These are phyloP conservation scores for Arge pagana DNA, from an alignment of 2,888 invertebrate genomes.

Conservation along the genomic window DNA sequence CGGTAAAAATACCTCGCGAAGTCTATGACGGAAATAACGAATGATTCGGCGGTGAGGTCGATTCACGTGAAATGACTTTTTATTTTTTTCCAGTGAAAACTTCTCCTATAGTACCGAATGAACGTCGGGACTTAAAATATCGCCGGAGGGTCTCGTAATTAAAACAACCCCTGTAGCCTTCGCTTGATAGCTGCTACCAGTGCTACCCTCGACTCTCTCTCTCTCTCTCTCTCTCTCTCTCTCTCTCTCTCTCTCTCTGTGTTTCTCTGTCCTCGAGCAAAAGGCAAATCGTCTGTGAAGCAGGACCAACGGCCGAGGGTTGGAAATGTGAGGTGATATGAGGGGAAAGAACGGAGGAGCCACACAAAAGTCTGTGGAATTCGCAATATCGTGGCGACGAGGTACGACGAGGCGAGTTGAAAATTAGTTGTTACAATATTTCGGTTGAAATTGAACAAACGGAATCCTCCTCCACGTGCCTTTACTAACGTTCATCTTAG, in stretches of 20 bases:
- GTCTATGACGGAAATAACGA: no score
- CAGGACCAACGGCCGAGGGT: conserved; percentile 6
- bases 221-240: no score
- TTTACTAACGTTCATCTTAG: no score
- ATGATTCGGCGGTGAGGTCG: no score
- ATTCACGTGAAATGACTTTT: no score
- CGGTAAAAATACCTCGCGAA: no score
- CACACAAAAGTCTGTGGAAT: conserved; percentile 14
- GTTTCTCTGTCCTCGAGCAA: conserved; percentile 3
- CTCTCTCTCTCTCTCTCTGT: no score
- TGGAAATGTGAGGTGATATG: not conserved
- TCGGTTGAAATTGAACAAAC: no score
- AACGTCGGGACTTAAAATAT: conserved; percentile 15
- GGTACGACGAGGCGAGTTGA: no score
- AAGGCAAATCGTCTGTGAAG: conserved; percentile 14
- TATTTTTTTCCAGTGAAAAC: conserved; percentile 7
- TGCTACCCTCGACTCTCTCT: not conserved
- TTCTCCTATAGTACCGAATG: conserved; percentile 2
- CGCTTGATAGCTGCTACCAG: conserved; percentile 14
- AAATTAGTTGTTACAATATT: no score
- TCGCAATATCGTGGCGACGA: conserved; percentile 7
- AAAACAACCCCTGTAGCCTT: conserved; percentile 17
- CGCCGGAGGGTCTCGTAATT: conserved; percentile 13
- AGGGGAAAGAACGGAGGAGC: not conserved
- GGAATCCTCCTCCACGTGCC: no score